phyloP scores from a whole-genome alignment of 2,797 vertebrate genomes.

The Odontamblyopus lacepedii region DNA sequence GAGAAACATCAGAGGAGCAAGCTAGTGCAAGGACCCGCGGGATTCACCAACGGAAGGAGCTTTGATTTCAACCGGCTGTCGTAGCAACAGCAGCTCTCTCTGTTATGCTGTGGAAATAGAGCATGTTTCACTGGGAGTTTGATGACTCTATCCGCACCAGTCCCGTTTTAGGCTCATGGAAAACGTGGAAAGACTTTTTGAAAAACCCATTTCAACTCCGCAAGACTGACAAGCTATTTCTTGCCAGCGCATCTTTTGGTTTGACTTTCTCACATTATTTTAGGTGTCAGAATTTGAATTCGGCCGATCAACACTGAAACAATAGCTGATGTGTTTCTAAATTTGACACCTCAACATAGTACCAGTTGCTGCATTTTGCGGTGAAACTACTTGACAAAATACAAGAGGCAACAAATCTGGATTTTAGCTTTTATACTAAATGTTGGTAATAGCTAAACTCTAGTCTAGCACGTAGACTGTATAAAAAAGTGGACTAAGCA shows the following conservation, averaged over 20 bases:
- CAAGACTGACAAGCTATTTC: constrained; percentile 13
- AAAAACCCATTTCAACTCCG: constrained; percentile 26
- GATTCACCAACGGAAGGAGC: constrained; percentile 52
- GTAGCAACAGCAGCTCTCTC: constrained; percentile 65
- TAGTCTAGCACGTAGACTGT: too few species aligned
- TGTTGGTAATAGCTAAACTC: not conserved
- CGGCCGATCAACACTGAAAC: not conserved
- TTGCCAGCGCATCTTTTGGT: not conserved
- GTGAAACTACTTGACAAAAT: not conserved
- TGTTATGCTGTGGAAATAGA: constrained; percentile 52
- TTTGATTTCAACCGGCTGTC: constrained; percentile 71
- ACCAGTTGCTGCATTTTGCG: not conserved
- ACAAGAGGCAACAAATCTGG: not conserved
- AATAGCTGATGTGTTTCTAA: not conserved
- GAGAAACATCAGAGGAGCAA: constrained; percentile 60
- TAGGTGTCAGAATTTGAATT: not conserved
- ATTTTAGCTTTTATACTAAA: not conserved
- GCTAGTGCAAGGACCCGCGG: constrained; percentile 52
- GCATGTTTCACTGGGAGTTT: constrained; percentile 57
- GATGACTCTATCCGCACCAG: constrained; percentile 58
- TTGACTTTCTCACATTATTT: constrained; percentile 3
- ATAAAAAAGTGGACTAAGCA: too few species aligned
- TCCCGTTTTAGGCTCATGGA: constrained; percentile 32
- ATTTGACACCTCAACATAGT: not conserved
- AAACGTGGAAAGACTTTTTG: constrained; percentile 27